Evolutionary conservation across 1,140 invertebrate genomes (phyloP).

Genomic region (Tenebrio molitor): DNA sequence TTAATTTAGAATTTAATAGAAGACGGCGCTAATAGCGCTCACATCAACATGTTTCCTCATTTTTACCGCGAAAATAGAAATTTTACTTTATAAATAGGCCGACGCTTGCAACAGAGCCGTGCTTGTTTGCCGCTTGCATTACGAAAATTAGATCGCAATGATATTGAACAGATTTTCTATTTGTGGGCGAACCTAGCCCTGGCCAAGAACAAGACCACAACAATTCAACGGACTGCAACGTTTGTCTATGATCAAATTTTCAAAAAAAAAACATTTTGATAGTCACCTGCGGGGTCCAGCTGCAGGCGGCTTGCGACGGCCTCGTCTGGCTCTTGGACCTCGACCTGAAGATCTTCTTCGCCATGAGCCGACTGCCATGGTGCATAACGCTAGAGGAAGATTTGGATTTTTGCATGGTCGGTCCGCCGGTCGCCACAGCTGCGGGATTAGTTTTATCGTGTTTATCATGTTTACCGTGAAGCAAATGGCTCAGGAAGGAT

Average conservation of each 20-base stretch:
- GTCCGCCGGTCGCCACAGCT: constrained; percentile 19
- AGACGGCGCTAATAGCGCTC: neutral
- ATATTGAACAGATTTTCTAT: constrained; percentile 46
- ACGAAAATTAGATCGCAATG: constrained; percentile 45
- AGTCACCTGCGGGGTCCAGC: constrained; percentile 89
- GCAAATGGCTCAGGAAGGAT: constrained; percentile 76
- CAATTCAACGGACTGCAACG: too few species aligned
- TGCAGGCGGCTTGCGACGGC: constrained; percentile 68
- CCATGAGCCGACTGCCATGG: constrained; percentile 77
- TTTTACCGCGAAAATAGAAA: constrained; percentile 14
- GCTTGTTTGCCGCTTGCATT: constrained; percentile 9
- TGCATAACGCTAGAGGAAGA: constrained; percentile 89
- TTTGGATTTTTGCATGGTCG: constrained; percentile 86
- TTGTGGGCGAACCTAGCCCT: constrained; percentile 18
- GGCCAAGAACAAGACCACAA: constrained; percentile 8
- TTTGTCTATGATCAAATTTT: too few species aligned
- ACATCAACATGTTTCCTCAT: constrained; percentile 1
- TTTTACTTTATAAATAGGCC: constrained; percentile 12
- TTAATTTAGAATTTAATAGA: neutral
- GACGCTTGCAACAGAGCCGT: constrained; percentile 7
- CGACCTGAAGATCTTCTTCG: constrained; percentile 86
- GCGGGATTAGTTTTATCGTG: constrained; percentile 56
- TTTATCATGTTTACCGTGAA: constrained; percentile 72
- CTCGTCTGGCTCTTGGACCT: constrained; percentile 84
- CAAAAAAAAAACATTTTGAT: constrained; percentile 67